Evolutionary conservation across 2,797 vertebrate genomes (phyloP), one percentile per base, ranked within the genome.

Genomic region (Luscinia megarhynchos): DNA sequence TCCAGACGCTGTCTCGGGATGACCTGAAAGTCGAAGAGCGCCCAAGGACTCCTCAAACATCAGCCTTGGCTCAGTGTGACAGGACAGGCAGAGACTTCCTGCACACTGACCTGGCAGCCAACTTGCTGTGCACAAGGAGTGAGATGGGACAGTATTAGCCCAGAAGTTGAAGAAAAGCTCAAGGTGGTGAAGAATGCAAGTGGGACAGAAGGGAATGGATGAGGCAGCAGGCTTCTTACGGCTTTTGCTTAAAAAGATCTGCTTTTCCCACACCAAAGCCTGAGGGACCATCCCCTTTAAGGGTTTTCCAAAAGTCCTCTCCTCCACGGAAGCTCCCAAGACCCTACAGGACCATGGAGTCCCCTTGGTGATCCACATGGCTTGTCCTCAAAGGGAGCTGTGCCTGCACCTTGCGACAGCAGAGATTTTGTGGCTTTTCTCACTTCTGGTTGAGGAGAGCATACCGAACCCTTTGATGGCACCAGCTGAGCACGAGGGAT

Each of bases 41-140:
- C 91, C 78, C 2, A 10, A 80, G 68, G 89, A 88, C 58, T 66
- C 55, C 54, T 94, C 95, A 85, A 78, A 85, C 55, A 89, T 72
- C 38, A 92, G 66, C 75, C 61, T 43, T 57, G 54, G 46, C 68
- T 90, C 11, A 0, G 51, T 46, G 68, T 0, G 66, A 89, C 82
- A 84, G 76, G 54, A 84, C 57, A 84, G 51, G 79, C 70, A 87
- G 34, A 34, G 62, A 64, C 66, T 50, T 87, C 66, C 77, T 3
- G 6, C 67, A 46, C 1, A 54, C n/a, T 3, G 2, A 79, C 78
- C 48, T 70, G 81, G 61, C 84, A 90, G 55, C 24, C 0, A 1
- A 45, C 43, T 22, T 15, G 29, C 67, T 67, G 30, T 14, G 53
- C 41, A 32, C 43, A 57, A 45, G 41, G 12, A 81, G 27, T 26